These are phyloP conservation scores for Octodon degus DNA, from an alignment of 2,113 vertebrate genomes.

Conservation along the genomic window DNA sequence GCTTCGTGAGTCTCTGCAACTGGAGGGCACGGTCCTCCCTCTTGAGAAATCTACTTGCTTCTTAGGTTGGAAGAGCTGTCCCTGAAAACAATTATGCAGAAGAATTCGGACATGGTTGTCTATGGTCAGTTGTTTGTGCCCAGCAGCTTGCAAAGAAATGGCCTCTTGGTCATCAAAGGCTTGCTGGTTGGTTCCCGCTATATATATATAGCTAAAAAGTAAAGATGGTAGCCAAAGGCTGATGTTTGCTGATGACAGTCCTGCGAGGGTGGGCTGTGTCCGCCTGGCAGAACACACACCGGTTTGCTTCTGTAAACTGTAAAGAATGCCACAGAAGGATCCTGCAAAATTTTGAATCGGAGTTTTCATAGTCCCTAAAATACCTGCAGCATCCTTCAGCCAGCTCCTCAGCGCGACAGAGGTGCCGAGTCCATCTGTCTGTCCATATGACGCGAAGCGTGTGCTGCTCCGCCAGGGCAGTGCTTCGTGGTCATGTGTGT, in stretches of 20 bases:
- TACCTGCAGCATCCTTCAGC: background rate
- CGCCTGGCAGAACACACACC: background rate
- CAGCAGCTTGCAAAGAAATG: background rate
- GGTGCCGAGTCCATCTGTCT: background rate
- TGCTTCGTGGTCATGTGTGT: background rate
- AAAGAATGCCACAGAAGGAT: background rate
- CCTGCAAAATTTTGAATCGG: constrained; percentile 25
- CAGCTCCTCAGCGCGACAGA: background rate
- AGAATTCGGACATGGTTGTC: background rate
- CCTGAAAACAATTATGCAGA: constrained; percentile 66
- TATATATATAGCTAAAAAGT: background rate
- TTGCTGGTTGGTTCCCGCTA: constrained; percentile 67
- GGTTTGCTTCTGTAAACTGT: background rate
- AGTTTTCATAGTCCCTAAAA: constrained; percentile 38
- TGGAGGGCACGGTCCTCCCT: background rate
- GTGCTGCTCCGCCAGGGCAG: background rate
- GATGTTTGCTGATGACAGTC: background rate
- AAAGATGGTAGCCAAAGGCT: constrained; percentile 20
- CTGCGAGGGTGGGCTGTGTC: background rate
- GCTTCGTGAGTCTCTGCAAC: constrained; percentile 18
- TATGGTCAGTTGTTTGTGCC: background rate
- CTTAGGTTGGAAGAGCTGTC: constrained; percentile 49
- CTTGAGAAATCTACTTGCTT: background rate
- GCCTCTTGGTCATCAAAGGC: constrained; percentile 37
- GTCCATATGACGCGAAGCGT: background rate